Base-by-base conservation (phyloP, 2,888 invertebrate species). In the Acleris holmiana region DNA sequence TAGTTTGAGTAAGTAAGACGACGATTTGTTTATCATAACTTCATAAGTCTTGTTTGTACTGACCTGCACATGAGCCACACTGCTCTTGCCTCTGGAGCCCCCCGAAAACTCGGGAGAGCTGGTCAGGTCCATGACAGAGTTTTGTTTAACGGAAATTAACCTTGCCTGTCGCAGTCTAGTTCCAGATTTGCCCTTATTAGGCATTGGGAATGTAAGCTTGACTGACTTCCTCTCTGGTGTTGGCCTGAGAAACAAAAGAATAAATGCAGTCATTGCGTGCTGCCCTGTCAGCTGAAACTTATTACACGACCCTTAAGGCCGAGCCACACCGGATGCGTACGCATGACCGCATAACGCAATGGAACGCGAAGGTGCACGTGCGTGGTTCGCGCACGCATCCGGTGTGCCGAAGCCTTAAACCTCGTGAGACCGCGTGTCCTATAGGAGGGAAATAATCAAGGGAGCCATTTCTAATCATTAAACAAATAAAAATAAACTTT, bases 71-170 rank as follows among this genome's bases (percentile, higher is more conserved):
- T 44, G 17, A 21, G 53, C 57, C 13, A 18, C 53, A 35, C 18
- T 18, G 18, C 58, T 56, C 10, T 48, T 41, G 7, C 23, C 13
- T 17, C 25, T 57, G 21, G 67, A 63, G 0, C 74, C 76, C 0
- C 71, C 73, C 4, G 71, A 64, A 25, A 78, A 75, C 29, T 85
- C 86, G 0, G 90, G 88, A 0, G 88, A 86, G 47, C 80, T 77
- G 0, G 89, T 88, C 2, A 91, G 76, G 48, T 91, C 91, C 0
- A 91, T 82, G 0, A 85, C 67, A 13, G 68, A 76, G 2, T 67
- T 76, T 1, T 74, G 68, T 58, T 73, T 80, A 0, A 82, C 73
- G 0, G 84, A 13, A 40, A 79, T 82, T 0, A 91, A 67, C 0
- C 87, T 74, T 0, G 80, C 61, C 66, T 91, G 91, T 1, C 78